Conservation (phyloP, 2,797 vertebrate genomes). For the Gephyroberyx darwinii region DNA sequence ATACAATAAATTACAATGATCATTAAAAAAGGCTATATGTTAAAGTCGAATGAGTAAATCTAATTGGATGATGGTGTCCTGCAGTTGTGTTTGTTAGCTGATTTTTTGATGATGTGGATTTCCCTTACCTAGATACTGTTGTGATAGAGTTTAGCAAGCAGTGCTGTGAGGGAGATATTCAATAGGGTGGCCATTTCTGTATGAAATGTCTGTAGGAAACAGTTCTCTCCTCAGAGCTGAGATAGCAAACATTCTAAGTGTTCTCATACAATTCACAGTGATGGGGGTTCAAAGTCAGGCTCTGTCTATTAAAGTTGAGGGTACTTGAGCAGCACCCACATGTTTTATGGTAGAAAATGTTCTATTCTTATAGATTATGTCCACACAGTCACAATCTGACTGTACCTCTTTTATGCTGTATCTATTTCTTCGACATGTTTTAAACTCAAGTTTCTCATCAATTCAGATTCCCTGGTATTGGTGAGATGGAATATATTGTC, state of each 20-base stretch:
- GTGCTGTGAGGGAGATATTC: neutral
- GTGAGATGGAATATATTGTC: neutral
- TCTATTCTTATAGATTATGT: too few relatives aligned
- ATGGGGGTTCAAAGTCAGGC: neutral
- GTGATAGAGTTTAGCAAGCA: neutral
- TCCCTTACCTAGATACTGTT: too few relatives aligned
- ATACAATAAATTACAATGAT: too few relatives aligned
- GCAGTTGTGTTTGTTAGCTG: too few relatives aligned
- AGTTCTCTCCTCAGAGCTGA: too few relatives aligned
- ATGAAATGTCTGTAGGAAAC: neutral
- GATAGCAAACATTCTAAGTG: neutral
- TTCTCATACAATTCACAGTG: neutral
- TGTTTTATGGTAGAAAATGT: too few relatives aligned
- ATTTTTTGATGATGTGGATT: too few relatives aligned
- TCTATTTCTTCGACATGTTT: too few relatives aligned
- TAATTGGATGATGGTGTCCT: neutral
- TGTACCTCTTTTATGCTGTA: too few relatives aligned
- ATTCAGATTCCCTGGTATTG: constrained; percentile 5
- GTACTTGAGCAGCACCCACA: too few relatives aligned
- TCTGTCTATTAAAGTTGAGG: neutral
- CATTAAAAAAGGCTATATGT: neutral
- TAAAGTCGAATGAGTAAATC: neutral
- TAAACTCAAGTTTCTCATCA: too few relatives aligned
- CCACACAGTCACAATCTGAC: too few relatives aligned
- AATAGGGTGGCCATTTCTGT: neutral